These are phyloP conservation scores for Furcifer pardalis DNA, from an alignment of 2,797 vertebrate species.

Conservation along the genomic window DNA sequence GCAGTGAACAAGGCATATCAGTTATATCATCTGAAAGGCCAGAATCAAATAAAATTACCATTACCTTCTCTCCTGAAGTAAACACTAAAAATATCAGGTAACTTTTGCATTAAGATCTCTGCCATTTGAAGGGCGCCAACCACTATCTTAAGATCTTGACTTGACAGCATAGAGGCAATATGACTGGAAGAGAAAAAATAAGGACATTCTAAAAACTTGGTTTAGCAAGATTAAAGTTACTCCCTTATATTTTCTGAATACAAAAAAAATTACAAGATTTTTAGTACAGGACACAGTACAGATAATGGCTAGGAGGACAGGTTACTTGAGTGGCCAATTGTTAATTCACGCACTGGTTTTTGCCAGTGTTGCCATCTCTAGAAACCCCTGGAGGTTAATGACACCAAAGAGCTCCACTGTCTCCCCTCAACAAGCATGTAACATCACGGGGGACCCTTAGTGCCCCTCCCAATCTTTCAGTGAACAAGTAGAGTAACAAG, in stretches of 20 bases:
- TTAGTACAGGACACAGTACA: not conserved
- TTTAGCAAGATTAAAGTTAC: not conserved
- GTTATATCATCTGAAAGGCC: not conserved
- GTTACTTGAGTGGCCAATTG: too few relatives aligned
- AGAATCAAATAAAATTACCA: not conserved
- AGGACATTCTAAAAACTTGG: not conserved
- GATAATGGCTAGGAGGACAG: too few relatives aligned
- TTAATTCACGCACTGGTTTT: too few relatives aligned
- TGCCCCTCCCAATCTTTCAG: too few relatives aligned
- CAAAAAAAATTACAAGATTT: not conserved
- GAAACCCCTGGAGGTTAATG: too few relatives aligned
- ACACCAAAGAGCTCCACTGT: too few relatives aligned
- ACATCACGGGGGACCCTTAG: too few relatives aligned
- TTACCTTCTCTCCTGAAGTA: slow-evolving; percentile 99
- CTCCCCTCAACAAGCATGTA: too few relatives aligned
- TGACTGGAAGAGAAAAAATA: slow-evolving; percentile 83
- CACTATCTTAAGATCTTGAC: slow-evolving; percentile 99
- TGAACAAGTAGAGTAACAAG: too few relatives aligned
- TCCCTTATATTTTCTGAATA: not conserved
- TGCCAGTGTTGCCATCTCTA: too few relatives aligned
- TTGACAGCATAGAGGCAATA: slow-evolving; percentile 99
- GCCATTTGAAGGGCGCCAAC: slow-evolving; percentile 99
- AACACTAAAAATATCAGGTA: slow-evolving; percentile 98
- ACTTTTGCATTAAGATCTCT: slow-evolving; percentile 99
- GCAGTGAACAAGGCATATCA: not conserved